Conservation (phyloP, 2,113 vertebrate genomes). For the Nettapus auritus region DNA sequence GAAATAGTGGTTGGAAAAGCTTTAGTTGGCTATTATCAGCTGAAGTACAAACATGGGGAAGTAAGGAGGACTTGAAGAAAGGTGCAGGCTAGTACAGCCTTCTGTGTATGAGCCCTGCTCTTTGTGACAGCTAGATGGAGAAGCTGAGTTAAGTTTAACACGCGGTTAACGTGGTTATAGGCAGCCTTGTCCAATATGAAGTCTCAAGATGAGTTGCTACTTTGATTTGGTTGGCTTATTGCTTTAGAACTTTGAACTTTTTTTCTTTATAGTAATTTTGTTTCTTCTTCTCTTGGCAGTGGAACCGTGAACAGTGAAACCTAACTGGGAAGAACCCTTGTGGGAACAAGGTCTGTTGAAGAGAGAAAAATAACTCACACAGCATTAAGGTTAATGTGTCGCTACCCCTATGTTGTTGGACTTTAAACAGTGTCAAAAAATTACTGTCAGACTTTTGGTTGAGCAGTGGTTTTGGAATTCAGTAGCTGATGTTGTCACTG, state of each 20-base stretch:
- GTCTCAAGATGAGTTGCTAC: neutral
- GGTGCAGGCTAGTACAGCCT: neutral
- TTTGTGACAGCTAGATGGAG: neutral
- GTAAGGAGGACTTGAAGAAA: neutral
- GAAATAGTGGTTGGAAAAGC: neutral
- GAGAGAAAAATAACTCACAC: neutral
- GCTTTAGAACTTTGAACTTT: neutral
- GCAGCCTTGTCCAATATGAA: neutral
- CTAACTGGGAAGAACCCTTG: neutral
- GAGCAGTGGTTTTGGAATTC: neutral
- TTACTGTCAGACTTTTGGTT: neutral
- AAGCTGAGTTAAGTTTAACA: no score
- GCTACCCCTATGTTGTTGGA: accelerated
- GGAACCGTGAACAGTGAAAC: neutral
- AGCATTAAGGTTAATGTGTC: neutral
- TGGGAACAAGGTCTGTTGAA: neutral
- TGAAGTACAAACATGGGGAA: accelerated
- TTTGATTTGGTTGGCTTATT: no score
- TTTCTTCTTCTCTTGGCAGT: neutral
- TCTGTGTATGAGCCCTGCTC: neutral
- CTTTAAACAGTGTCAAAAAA: neutral
- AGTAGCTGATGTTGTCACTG: no score
- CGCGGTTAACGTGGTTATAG: neutral
- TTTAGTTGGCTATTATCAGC: neutral
- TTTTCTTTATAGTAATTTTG: neutral